phyloP scores from a whole-genome alignment of 2,888 invertebrate species.

The Sinotaia quadrata region DNA sequence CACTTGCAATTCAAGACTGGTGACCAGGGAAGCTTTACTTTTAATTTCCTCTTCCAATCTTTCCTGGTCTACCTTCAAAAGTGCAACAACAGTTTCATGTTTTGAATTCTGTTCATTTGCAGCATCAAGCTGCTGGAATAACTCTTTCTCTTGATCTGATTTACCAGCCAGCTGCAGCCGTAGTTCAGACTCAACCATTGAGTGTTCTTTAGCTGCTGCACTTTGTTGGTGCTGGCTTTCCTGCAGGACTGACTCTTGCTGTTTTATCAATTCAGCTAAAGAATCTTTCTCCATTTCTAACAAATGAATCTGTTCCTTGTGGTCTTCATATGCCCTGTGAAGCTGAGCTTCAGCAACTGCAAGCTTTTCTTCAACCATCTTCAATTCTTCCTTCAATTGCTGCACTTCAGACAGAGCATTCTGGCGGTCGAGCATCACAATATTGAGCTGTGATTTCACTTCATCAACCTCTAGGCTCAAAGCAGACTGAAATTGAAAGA shows the following conservation, averaged over 20 bases:
- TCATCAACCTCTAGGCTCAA: constrained; percentile 14
- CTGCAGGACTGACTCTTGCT: background rate
- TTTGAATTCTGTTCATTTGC: constrained; percentile 3
- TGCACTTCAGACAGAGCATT: background rate
- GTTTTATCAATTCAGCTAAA: background rate
- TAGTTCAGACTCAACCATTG: background rate
- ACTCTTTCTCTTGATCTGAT: constrained; percentile 1
- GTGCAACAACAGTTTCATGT: constrained; percentile 26
- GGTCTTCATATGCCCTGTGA: constrained; percentile 7
- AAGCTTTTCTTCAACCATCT: constrained; percentile 4
- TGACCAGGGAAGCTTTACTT: constrained; percentile 19
- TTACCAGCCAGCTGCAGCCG: constrained; percentile 4
- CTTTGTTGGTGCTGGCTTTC: background rate
- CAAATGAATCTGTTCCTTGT: constrained; percentile 14
- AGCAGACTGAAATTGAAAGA: constrained; percentile 24
- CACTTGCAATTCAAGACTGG: constrained; percentile 42
- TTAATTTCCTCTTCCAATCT: constrained; percentile 8
- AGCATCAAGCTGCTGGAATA: background rate
- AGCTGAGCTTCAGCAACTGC: constrained; percentile 20
- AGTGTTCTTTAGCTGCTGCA: background rate
- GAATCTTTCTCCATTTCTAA: constrained; percentile 32
- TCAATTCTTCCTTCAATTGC: constrained; percentile 9
- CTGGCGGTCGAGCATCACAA: constrained; percentile 12
- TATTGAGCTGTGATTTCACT: constrained; percentile 2
- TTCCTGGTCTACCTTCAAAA: constrained; percentile 6